Base-by-base conservation (phyloP, 2,888 invertebrate species). In the Dolomedes plantarius region DNA sequence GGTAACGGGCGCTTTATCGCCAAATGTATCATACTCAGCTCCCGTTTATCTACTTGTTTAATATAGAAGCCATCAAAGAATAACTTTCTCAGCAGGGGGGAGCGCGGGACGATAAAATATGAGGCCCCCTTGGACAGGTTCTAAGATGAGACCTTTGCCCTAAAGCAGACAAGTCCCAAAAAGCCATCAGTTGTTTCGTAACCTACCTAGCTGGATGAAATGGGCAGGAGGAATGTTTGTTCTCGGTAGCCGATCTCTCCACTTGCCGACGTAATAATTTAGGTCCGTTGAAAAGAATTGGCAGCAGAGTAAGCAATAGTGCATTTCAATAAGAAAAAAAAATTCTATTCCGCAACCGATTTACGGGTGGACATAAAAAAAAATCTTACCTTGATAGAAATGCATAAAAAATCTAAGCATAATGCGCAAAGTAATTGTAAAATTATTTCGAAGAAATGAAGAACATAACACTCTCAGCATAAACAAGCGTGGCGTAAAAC, bases 81-180 rank as follows among this genome's bases (percentile, higher is more conserved):
- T 69, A 82, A 75, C 83, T 72, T 85, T 85, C 83, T 73, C 77
- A 62, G 83, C 67, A 67, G 71, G 77, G 75, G 41, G 46, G 72
- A 64, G 62, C 23, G 62, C 23, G 50, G 77, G 36, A 19, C 19
- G 46, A 46, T 29, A 65, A 56, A 50, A 71, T 64, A 79, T 64
- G 71, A 56, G 82, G 76, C 50, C 46, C 68, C 65, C 23, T 31
- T 50, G 73, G 83, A 85, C 83, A 56, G 77, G 83, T 85, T 85
- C 50, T 62, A n/a, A 36, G 78, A 62, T 31, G 19, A 56, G 77
- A 77, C 73, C 68, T 83, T 73, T 76, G 77, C 27, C 76, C 71
- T 36, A 32, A 29, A 36, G 65, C 39, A 36, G 76, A 71, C 36
- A 64, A 27, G 36, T 27, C 65, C 9, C 16, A 31, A 64, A n/a